These are phyloP conservation scores for Nephila pilipes DNA, from an alignment of 1,140 invertebrate species.

Conservation along the genomic window DNA sequence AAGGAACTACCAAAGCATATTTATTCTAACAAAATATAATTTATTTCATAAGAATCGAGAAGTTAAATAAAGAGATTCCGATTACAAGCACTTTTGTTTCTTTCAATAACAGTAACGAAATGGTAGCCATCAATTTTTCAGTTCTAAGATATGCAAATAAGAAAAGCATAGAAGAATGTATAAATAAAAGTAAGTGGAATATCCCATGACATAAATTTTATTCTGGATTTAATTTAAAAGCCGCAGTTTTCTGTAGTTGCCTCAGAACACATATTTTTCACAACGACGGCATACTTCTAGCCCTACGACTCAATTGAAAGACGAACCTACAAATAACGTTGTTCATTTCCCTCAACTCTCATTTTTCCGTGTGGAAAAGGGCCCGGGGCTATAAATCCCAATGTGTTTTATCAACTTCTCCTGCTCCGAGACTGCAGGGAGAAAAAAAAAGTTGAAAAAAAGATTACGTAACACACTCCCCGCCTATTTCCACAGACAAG, in stretches of 20 bases:
- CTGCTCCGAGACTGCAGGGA: not conserved
- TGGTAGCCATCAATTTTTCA: not conserved
- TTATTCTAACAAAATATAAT: too few relatives aligned
- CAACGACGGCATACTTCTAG: not conserved
- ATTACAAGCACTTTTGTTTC: not conserved
- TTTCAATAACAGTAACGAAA: not conserved
- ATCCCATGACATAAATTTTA: conserved; percentile 44
- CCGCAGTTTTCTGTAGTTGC: conserved; percentile 9
- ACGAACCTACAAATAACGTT: conserved; percentile 50
- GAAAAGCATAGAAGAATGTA: not conserved
- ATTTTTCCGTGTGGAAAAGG: not conserved
- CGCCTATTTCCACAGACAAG: conserved; percentile 4
- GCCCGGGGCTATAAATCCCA: conserved; percentile 49
- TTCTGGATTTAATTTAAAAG: conserved; percentile 51
- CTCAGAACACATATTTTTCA: conserved; percentile 29
- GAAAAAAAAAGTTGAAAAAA: conserved; percentile 43
- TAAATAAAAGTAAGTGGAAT: conserved; percentile 23
- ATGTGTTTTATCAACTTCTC: conserved; percentile 65
- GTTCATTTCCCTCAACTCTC: conserved; percentile 35
- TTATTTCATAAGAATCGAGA: not conserved
- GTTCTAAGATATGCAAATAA: not conserved
- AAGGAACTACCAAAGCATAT: too few relatives aligned
- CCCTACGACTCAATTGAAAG: not conserved
- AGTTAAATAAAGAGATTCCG: not conserved
- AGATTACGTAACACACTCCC: conserved; percentile 49